phyloP scores from a whole-genome alignment of 2,113 vertebrate species.

The Myrmophylax atrothorax region DNA sequence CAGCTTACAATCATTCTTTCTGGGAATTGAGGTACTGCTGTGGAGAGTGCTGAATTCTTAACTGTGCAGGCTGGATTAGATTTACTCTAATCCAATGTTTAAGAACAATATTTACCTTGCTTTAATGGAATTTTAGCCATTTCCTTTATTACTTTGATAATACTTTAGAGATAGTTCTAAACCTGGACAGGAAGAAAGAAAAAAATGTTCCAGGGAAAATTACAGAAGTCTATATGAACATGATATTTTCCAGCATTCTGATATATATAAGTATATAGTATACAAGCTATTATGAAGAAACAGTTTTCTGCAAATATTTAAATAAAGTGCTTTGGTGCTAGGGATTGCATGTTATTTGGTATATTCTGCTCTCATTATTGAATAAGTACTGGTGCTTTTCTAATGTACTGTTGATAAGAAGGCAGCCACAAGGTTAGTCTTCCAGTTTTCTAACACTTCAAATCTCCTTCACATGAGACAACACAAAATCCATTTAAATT shows the following conservation, averaged over 20 bases:
- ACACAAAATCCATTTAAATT: not conserved
- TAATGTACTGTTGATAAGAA: not conserved
- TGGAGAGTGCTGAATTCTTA: not conserved
- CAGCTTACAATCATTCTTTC: conserved; percentile 48
- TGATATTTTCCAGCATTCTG: not conserved
- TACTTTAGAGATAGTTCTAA: conserved; percentile 39
- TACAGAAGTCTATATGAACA: not conserved
- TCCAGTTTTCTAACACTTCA: not conserved
- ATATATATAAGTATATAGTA: not conserved
- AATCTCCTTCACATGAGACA: not conserved
- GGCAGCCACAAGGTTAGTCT: not conserved
- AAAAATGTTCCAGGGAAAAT: not conserved
- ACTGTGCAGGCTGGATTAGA: conserved; percentile 24
- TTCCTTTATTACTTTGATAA: conserved; percentile 52
- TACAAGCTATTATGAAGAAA: not conserved
- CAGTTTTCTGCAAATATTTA: not conserved
- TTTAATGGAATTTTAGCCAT: conserved; percentile 54
- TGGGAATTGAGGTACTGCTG: conserved; percentile 39
- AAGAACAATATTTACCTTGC: conserved; percentile 61
- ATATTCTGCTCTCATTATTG: not conserved
- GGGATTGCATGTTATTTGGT: not conserved
- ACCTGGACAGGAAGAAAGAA: not conserved
- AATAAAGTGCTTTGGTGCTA: not conserved
- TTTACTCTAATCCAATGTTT: conserved; percentile 50
- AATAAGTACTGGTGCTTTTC: not conserved